Evolutionary conservation across 2,888 invertebrate genomes (phyloP).

Genomic region (Cecidostiba fungosa): DNA sequence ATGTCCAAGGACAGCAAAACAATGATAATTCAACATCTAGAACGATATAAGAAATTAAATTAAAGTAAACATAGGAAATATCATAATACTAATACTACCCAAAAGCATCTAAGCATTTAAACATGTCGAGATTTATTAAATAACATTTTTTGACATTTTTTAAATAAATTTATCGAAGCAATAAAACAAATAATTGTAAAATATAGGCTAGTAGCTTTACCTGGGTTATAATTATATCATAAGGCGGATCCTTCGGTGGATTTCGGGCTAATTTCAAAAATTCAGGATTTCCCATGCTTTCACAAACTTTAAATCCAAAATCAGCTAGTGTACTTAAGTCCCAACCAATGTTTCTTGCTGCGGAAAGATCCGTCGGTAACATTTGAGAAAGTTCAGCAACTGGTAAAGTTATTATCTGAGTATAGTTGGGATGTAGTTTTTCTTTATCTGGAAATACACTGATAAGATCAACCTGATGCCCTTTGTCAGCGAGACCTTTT

Average conservation of each 20-base stretch:
- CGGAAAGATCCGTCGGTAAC: background rate
- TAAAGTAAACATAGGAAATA: too few species aligned
- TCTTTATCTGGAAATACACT: conserved; percentile 74
- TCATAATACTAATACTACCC: too few species aligned
- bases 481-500: conserved; percentile 77
- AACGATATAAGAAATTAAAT: background rate
- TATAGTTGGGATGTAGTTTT: conserved; percentile 44
- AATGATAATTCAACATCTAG: conserved; percentile 58
- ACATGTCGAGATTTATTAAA: too few species aligned
- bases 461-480: conserved; percentile 79
- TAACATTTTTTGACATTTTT: too few species aligned
- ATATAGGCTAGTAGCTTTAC: conserved; percentile 60
- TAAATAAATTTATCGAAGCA: background rate
- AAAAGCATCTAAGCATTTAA: too few species aligned
- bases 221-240: conserved; percentile 72
- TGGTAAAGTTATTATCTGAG: conserved; percentile 42
- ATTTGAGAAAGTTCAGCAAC: background rate
- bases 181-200: background rate
- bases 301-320: conserved; percentile 65
- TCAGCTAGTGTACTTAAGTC: background rate
- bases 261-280: conserved; percentile 69
- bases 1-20: conserved; percentile 68
- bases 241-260: conserved; percentile 70
- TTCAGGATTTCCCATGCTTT: conserved; percentile 64
- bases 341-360: too few species aligned